Evolutionary conservation across 2,797 vertebrate species (phyloP).

Genomic region (Morus bassanus): DNA sequence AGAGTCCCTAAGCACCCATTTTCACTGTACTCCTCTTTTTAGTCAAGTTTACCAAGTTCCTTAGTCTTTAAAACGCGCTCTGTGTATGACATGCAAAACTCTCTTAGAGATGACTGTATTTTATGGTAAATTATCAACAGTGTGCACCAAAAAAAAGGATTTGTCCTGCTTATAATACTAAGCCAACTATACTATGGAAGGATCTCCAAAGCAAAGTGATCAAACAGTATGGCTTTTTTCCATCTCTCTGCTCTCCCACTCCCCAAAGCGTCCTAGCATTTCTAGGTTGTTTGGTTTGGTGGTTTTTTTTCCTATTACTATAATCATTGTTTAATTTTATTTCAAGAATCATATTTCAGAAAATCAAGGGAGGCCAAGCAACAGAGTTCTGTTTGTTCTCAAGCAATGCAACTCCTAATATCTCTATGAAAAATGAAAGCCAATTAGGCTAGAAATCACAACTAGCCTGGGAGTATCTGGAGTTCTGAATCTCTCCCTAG

Average conservation of each 20-base stretch:
- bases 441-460: not conserved
- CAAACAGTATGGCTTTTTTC: not conserved
- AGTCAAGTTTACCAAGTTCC: not conserved
- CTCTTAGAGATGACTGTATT: not conserved
- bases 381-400: not conserved
- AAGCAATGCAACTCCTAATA: not conserved
- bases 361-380: not conserved
- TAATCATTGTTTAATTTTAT: not conserved
- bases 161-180: not conserved
- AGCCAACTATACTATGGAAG: not conserved
- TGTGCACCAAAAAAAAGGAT: not conserved
- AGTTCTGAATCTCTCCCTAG: not conserved
- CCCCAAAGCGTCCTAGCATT: not conserved
- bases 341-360: not conserved
- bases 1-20: not conserved
- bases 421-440: not conserved
- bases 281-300: not conserved
- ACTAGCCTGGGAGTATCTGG: not conserved
- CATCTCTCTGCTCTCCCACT: not conserved
- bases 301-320: not conserved
- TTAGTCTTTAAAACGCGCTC: not conserved
- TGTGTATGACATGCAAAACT: not conserved
- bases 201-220: not conserved
- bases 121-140: not conserved
- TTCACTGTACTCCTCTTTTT: not conserved